Conservation (phyloP, 2,888 invertebrate species). For the Rhogogaster chlorosoma region DNA sequence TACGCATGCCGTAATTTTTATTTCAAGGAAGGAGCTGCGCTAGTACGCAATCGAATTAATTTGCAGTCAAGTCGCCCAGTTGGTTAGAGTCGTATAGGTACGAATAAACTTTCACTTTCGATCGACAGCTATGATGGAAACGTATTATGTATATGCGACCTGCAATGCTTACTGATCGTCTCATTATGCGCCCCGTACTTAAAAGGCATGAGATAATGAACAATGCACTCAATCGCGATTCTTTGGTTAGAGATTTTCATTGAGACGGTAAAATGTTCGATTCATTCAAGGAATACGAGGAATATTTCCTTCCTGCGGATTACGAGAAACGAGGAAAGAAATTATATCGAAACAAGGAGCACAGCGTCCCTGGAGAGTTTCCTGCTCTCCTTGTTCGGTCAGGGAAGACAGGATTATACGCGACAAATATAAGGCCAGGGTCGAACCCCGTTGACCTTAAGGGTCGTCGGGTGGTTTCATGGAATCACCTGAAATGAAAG, state of each 20-base stretch:
- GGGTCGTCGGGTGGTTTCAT: conserved; percentile 11
- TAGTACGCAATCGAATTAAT: conserved; percentile 36
- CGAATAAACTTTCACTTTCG: conserved; percentile 32
- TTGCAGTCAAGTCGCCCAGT: conserved; percentile 9
- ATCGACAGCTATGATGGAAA: conserved; percentile 33
- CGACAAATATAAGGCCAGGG: conserved; percentile 7
- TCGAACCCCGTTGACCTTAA: conserved; percentile 24
- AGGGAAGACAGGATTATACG: background rate
- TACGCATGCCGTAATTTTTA: background rate
- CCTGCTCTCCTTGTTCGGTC: background rate
- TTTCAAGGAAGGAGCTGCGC: conserved; percentile 20
- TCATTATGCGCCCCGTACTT: background rate
- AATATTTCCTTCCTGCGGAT: background rate
- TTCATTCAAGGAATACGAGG: background rate
- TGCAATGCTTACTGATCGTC: conserved; percentile 14
- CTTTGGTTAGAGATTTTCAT: background rate
- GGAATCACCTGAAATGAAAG: conserved; percentile 38
- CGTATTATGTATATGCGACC: conserved; percentile 17
- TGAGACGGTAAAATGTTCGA: background rate
- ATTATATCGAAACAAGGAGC: background rate
- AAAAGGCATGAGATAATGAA: background rate
- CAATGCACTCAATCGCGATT: background rate
- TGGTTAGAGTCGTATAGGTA: background rate
- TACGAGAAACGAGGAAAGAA: background rate
- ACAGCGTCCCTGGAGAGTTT: background rate